Evolutionary conservation across 1,140 invertebrate genomes (phyloP).

Genomic region (Brachystomella parvula): DNA sequence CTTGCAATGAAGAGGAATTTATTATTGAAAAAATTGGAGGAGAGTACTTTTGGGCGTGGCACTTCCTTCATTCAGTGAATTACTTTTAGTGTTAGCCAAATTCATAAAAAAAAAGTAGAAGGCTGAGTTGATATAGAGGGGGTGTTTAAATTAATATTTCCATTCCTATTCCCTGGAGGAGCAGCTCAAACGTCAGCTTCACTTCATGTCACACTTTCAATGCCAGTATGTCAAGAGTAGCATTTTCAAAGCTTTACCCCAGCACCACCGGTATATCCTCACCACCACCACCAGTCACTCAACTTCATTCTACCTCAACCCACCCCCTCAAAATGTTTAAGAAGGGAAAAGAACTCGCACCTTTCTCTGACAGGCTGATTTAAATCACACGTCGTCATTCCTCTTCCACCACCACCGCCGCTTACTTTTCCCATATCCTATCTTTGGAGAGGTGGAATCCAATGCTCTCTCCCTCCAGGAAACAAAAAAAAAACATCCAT

Average conservation of each 20-base stretch:
- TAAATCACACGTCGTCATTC: conserved; percentile 24
- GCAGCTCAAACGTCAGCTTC: not conserved
- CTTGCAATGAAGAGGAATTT: too few relatives aligned
- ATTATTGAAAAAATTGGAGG: too few relatives aligned
- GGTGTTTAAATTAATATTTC: not conserved
- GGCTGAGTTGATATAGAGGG: too few relatives aligned
- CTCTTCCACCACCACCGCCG: conserved; percentile 13
- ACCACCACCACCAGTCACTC: not conserved
- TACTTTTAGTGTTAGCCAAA: too few relatives aligned
- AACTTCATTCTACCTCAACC: not conserved
- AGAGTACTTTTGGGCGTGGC: too few relatives aligned
- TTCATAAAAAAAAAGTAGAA: too few relatives aligned
- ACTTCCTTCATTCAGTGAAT: too few relatives aligned
- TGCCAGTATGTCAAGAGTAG: not conserved
- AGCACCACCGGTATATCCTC: not conserved
- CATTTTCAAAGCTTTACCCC: not conserved
- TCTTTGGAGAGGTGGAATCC: not conserved
- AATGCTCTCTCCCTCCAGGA: conserved; percentile 10
- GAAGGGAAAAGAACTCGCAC: conserved; percentile 13
- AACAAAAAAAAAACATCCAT: conserved; percentile 11
- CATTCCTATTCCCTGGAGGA: not conserved
- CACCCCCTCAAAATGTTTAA: not conserved
- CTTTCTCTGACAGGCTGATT: conserved; percentile 28
- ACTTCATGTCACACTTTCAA: not conserved
- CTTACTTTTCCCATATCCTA: not conserved